Conservation (phyloP, 2,113 vertebrate species). For the Telmatochromis brachygnathus region DNA sequence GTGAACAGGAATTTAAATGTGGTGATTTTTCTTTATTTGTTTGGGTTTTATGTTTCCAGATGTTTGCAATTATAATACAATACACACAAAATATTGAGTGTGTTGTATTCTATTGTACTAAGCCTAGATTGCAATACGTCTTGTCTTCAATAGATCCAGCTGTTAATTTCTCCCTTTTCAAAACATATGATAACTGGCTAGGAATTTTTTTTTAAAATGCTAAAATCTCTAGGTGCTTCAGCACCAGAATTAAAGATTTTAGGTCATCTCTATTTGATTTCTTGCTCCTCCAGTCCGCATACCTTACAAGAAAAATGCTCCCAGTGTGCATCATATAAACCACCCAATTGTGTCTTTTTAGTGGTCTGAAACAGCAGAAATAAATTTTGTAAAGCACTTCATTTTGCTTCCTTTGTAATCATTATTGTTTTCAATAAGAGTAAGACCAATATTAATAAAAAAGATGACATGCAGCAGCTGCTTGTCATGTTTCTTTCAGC, state of each 20-base stretch:
- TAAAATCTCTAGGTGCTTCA: background rate
- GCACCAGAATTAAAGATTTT: background rate
- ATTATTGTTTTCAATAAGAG: background rate
- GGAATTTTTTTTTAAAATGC: fast-evolving
- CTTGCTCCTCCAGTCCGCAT: background rate
- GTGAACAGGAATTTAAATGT: background rate
- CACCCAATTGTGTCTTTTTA: background rate
- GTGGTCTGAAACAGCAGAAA: background rate
- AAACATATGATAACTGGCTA: background rate
- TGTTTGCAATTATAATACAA: background rate
- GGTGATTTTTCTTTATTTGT: background rate
- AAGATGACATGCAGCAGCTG: background rate
- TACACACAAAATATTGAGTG: background rate
- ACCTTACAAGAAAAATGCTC: background rate
- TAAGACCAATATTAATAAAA: background rate
- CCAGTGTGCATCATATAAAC: background rate
- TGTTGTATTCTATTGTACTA: background rate
- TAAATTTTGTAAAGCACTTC: background rate
- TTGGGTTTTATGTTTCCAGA: background rate
- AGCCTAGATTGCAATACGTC: background rate
- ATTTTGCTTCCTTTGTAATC: background rate
- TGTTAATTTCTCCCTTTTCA: background rate
- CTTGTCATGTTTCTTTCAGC: background rate
- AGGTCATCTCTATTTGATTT: background rate
- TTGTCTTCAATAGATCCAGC: background rate